A percentile compares a stretch with the other conserved stretches of the same genome.
phyloP scores from a whole-genome alignment of 2,888 invertebrate species.

The Embidobia sp. region DNA sequence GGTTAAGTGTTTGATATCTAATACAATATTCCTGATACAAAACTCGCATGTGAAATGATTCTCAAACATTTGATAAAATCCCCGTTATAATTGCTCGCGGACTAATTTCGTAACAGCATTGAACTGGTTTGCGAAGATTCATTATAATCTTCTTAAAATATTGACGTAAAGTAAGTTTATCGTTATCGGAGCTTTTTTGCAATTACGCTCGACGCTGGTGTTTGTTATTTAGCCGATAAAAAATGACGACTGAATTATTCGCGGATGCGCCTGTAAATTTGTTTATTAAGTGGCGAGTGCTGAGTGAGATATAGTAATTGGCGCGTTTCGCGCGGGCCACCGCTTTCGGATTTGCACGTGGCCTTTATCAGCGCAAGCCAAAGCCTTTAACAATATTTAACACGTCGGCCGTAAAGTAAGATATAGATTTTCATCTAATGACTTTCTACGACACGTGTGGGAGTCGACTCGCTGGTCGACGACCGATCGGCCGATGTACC shows the following conservation, averaged over 20 bases:
- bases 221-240: conserved; percentile 5
- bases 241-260: conserved; percentile 38
- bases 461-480: conserved; percentile 74
- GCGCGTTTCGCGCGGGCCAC: conserved; percentile 31
- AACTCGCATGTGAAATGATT: conserved; percentile 66
- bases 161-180: conserved; percentile 50
- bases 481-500: conserved; percentile 62
- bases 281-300: conserved; percentile 50
- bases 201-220: conserved; percentile 11
- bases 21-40: conserved; percentile 68
- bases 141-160: conserved; percentile 39
- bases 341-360: conserved; percentile 71
- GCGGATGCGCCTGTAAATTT: conserved; percentile 44
- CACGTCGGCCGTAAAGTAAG: conserved; percentile 79
- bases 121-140: conserved; percentile 49
- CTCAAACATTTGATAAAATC: conserved; percentile 62
- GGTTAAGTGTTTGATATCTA: conserved; percentile 73
- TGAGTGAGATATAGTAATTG: conserved; percentile 53
- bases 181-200: conserved; percentile 47
- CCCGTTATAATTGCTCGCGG: conserved; percentile 62
- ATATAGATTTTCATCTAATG: conserved; percentile 81
- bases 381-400: conserved; percentile 75
- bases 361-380: conserved; percentile 72
- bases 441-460: conserved; percentile 80
- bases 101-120: conserved; percentile 60